phyloP scores from a whole-genome alignment of 2,888 invertebrate species.

The Cremastinae sp. region DNA sequence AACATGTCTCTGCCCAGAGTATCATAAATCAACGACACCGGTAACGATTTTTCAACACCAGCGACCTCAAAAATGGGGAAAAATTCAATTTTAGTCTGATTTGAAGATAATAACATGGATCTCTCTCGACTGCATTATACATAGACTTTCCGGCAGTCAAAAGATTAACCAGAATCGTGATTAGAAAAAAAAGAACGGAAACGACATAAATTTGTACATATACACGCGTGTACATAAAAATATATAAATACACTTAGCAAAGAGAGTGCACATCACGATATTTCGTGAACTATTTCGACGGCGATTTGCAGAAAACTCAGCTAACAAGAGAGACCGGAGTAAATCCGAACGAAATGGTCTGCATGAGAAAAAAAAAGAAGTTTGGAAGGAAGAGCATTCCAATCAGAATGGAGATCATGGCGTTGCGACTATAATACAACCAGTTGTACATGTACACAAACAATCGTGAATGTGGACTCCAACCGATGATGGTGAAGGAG shows the following conservation, averaged over 20 bases:
- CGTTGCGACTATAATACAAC: conserved; percentile 15
- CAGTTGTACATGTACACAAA: background rate
- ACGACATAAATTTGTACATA: background rate
- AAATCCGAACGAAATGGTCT: conserved; percentile 39
- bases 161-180: too few relatives aligned
- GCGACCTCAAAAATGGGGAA: too few relatives aligned
- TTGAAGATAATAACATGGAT: too few relatives aligned
- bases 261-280: conserved; percentile 4
- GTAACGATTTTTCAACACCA: too few relatives aligned
- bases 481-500: conserved; percentile 36
- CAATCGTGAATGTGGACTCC: conserved; percentile 2
- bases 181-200: conserved; percentile 30
- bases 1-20: too few relatives aligned
- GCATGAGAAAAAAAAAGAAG: conserved; percentile 25
- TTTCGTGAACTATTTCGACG: conserved; percentile 30
- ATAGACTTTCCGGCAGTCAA: too few relatives aligned
- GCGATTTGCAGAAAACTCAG: conserved; percentile 31
- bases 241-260: conserved; percentile 3
- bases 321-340: conserved; percentile 29
- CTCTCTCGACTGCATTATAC: too few relatives aligned
- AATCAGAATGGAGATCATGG: conserved; percentile 58
- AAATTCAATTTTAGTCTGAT: too few relatives aligned
- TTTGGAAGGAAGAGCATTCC: conserved; percentile 36
- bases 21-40: too few relatives aligned
- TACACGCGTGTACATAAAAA: background rate